Evolutionary conservation across 2,797 vertebrate genomes (phyloP).

Genomic region (Danio choprae): DNA sequence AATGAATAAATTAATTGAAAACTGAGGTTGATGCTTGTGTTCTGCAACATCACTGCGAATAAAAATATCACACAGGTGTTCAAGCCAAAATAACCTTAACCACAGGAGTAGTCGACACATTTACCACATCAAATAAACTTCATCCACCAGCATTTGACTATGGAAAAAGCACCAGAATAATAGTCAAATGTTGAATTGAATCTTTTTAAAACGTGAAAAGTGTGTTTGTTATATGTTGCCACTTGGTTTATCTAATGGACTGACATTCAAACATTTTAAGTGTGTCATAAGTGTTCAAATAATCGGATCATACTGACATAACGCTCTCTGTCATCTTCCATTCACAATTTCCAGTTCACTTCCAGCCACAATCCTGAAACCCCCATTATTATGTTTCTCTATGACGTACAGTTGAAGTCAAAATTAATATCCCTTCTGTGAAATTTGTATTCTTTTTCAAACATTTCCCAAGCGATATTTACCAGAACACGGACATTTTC

Average conservation of each 20-base stretch:
- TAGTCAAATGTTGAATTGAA: too few species aligned
- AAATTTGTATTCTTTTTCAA: too few species aligned
- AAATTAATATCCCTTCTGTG: too few species aligned
- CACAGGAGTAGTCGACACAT: background rate
- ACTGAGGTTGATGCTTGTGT: background rate
- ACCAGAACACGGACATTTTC: too few species aligned
- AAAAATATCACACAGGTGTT: background rate
- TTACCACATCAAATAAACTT: background rate
- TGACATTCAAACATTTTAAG: conserved; percentile 9
- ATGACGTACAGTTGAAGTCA: too few species aligned
- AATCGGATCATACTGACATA: background rate
- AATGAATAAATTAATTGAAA: background rate
- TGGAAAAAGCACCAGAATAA: background rate
- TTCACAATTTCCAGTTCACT: conserved; percentile 9
- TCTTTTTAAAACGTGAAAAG: background rate
- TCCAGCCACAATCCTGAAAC: background rate
- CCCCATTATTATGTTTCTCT: background rate
- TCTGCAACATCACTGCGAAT: background rate
- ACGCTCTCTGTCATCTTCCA: background rate
- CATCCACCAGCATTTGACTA: background rate
- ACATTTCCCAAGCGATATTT: too few species aligned
- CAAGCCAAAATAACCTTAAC: background rate
- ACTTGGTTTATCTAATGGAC: background rate
- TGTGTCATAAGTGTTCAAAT: background rate
- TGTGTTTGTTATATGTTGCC: background rate